These are phyloP conservation scores for Montipora capricornis DNA, from an alignment of 64 coral and sea anemone genomes.

Conservation along the genomic window DNA sequence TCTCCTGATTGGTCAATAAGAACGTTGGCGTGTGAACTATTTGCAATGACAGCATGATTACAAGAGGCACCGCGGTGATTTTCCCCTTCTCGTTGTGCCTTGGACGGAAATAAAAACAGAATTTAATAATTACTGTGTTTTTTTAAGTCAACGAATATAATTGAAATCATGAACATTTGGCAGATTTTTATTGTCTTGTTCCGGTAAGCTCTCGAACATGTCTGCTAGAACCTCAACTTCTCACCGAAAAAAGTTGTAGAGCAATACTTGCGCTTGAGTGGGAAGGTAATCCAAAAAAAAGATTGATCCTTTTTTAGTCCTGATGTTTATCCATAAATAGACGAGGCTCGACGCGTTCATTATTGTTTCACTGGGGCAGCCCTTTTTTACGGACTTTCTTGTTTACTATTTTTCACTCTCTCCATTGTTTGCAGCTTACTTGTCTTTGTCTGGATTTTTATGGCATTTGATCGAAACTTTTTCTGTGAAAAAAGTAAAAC, in stretches of 20 bases:
- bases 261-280: not conserved
- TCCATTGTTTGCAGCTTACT: no score
- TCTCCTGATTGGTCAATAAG: not conserved
- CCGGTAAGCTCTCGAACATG: conserved; percentile 4
- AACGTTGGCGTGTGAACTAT: not conserved
- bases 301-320: no score
- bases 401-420: no score
- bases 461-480: no score
- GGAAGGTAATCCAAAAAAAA: not conserved
- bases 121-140: not conserved
- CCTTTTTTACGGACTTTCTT: no score
- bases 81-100: not conserved
- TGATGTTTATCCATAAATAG: no score
- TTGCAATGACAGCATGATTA: conserved; percentile 5
- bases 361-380: no score
- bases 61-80: not conserved
- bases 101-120: conserved; percentile 1
- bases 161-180: conserved; percentile 7
- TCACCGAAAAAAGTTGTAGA: not conserved
- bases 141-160: not conserved
- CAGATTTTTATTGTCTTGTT: not conserved
- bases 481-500: no score
- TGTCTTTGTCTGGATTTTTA: no score
- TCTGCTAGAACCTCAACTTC: not conserved
- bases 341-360: no score